These are phyloP conservation scores for Hyperoodon ampullatus DNA, from an alignment of 2,113 vertebrate species.

Conservation along the genomic window DNA sequence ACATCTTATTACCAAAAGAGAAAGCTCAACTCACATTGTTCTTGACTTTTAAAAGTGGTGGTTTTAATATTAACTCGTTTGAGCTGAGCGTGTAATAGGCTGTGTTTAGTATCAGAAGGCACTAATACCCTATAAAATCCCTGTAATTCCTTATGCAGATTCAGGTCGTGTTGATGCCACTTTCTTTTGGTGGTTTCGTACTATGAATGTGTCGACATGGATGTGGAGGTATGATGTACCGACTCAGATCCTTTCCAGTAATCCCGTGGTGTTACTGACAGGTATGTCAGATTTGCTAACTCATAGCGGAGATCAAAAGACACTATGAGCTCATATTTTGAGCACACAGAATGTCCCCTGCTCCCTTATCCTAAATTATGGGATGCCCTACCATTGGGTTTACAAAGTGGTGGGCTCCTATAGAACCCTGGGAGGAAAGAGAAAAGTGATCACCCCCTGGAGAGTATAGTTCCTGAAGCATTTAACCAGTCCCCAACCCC, in stretches of 20 bases:
- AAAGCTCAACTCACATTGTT: not conserved
- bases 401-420: not conserved
- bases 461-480: not conserved
- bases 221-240: not conserved
- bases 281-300: not conserved
- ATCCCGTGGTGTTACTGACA: not conserved
- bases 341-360: not conserved
- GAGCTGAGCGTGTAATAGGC: not conserved
- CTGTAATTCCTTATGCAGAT: not conserved
- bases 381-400: not conserved
- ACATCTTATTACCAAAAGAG: not conserved
- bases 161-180: not conserved
- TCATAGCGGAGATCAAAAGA: not conserved
- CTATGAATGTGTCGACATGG: not conserved
- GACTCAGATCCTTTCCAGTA: not conserved
- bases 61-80: not conserved
- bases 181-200: not conserved
- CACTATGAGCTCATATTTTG: not conserved
- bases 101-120: not conserved
- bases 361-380: not conserved
- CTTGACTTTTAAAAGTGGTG: constrained; percentile 17
- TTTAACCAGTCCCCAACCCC: not conserved
- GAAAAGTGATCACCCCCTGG: not conserved
- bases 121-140: not conserved
- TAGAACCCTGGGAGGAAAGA: not conserved